These are phyloP conservation scores for Tetramorium simillimum DNA, from an alignment of 1,140 invertebrate species.

Conservation along the genomic window DNA sequence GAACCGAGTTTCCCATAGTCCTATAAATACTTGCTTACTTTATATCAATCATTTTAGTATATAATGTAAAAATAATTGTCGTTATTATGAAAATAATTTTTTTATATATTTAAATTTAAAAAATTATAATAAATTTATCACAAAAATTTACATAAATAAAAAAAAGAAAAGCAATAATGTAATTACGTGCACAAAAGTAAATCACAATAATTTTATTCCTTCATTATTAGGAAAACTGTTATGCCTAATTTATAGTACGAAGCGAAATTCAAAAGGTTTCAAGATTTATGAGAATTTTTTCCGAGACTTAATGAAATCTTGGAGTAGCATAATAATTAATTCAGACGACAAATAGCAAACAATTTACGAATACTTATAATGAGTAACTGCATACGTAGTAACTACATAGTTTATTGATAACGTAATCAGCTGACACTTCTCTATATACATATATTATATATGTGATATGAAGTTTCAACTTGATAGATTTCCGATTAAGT, in stretches of 20 bases:
- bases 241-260: background rate
- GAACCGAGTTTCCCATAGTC: background rate
- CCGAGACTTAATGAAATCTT: background rate
- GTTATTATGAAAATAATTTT: background rate
- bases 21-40: background rate
- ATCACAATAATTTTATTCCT: background rate
- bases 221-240: background rate
- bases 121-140: background rate
- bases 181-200: background rate
- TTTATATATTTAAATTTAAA: background rate
- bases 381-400: background rate
- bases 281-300: background rate
- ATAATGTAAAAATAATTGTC: background rate
- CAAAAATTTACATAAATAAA: constrained; percentile 7
- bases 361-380: constrained; percentile 62
- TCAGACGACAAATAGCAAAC: constrained; percentile 30
- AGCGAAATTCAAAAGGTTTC: background rate
- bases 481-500: constrained; percentile 71
- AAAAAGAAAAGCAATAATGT: background rate
- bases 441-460: background rate
- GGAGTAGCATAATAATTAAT: constrained; percentile 45
- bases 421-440: constrained; percentile 65
- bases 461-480: constrained; percentile 68
- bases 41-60: background rate
- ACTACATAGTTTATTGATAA: constrained; percentile 66